Percentiles rank a stretch among this genome's conserved stretches.
These are phyloP conservation scores for Phaenicophaeus curvirostris DNA, from an alignment of 2,797 vertebrate genomes.

Conservation along the genomic window DNA sequence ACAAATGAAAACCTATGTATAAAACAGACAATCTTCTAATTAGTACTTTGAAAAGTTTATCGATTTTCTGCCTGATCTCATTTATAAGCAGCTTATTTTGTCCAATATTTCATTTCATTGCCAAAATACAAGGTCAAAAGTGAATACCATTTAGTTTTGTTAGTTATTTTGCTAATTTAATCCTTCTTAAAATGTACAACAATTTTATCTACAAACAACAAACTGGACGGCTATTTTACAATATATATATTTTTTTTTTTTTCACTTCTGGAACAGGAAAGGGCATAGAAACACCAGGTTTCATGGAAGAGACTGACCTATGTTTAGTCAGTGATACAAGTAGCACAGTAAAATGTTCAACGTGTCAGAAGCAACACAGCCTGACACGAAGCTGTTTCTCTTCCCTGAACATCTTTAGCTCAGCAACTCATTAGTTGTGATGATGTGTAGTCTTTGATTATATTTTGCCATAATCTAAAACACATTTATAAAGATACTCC, in stretches of 20 bases:
- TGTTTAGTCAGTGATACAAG: neutral
- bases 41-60: neutral
- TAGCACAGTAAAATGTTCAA: neutral
- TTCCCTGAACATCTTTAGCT: neutral
- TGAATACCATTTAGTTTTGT: neutral
- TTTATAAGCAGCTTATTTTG: neutral
- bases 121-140: neutral
- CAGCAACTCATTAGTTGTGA: neutral
- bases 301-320: neutral
- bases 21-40: neutral
- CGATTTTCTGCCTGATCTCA: neutral
- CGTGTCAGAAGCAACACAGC: neutral
- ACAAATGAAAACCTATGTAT: fast-evolving
- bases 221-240: fast-evolving
- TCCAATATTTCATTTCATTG: neutral
- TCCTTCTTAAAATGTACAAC: neutral
- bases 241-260: neutral
- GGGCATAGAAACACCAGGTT: neutral
- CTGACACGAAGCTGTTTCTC: neutral
- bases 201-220: neutral
- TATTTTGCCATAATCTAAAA: neutral
- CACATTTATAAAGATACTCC: neutral
- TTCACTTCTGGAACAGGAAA: neutral
- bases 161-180: neutral
- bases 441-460: neutral